Percentiles rank a stretch among this genome's conserved stretches.
phyloP scores from a whole-genome alignment of 2,888 invertebrate genomes.

The Amiota minor region DNA sequence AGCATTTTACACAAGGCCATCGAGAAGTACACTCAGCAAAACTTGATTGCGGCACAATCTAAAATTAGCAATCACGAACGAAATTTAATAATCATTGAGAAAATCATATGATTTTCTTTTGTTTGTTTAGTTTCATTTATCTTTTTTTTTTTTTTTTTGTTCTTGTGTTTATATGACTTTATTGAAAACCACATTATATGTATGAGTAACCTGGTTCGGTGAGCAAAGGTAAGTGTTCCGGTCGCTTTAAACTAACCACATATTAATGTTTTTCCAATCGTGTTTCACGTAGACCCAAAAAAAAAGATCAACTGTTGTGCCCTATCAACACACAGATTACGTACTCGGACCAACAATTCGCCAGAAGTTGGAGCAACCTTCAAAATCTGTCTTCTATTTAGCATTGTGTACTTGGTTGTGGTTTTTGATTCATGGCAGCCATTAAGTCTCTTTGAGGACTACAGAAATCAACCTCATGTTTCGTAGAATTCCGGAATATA shows the following conservation, averaged over 20 bases:
- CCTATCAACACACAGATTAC: conserved; percentile 91
- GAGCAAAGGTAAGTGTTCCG: conserved; percentile 83
- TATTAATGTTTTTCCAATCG: conserved; percentile 95
- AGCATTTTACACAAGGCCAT: too few relatives aligned
- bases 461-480: conserved; percentile 81
- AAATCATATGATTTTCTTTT: too few relatives aligned
- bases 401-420: conserved; percentile 40
- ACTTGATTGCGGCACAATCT: too few relatives aligned
- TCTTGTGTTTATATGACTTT: conserved; percentile 75
- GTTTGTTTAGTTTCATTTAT: too few relatives aligned
- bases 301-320: conserved; percentile 87
- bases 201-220: conserved; percentile 90
- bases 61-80: too few relatives aligned
- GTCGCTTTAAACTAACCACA: conserved; percentile 83
- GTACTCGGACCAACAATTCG: conserved; percentile 93
- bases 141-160: too few relatives aligned
- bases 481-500: conserved; percentile 80
- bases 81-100: too few relatives aligned
- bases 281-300: conserved; percentile 90
- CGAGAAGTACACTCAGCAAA: too few relatives aligned
- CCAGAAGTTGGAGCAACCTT: conserved; percentile 85
- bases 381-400: too few relatives aligned
- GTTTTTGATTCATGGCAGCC: conserved; percentile 72
- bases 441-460: conserved; percentile 91
- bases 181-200: conserved; percentile 86